Conservation (phyloP, 2,113 vertebrate genomes). For the Nettapus auritus region DNA sequence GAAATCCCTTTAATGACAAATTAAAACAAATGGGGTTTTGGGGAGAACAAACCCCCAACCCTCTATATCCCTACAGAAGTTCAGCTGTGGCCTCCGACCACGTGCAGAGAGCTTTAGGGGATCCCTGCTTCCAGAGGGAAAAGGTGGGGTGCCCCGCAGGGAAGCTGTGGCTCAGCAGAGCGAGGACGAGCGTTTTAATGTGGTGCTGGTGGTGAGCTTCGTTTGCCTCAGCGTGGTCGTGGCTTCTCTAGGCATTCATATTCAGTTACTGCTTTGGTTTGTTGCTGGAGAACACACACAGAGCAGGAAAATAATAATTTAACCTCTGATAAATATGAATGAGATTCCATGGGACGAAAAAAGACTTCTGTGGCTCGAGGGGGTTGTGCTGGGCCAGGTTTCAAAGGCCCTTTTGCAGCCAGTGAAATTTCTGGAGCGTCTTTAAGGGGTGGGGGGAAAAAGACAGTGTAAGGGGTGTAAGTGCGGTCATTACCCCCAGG, state of each 20-base stretch:
- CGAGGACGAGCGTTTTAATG: background rate
- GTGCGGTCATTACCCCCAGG: background rate
- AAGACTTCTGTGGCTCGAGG: constrained; percentile 38
- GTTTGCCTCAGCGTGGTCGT: background rate
- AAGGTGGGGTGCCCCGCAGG: accelerated
- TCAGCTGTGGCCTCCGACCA: accelerated
- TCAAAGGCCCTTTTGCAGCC: constrained; percentile 15
- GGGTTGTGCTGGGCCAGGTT: constrained; percentile 6
- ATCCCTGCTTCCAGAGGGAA: background rate
- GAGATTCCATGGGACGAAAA: constrained; percentile 32
- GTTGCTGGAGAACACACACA: constrained; percentile 40
- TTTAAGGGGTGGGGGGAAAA: background rate
- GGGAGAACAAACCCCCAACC: no score
- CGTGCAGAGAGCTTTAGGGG: background rate
- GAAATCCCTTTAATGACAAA: background rate
- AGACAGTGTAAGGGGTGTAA: background rate
- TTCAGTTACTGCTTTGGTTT: background rate
- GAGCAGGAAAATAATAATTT: constrained; percentile 40
- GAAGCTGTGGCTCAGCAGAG: background rate
- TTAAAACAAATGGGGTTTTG: no score
- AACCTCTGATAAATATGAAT: constrained; percentile 46
- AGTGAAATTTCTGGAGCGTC: background rate
- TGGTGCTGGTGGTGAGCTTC: background rate
- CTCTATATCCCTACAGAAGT: background rate
- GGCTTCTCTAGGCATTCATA: background rate